Evolutionary conservation across 2,113 vertebrate genomes (phyloP).

Genomic region (Rostratula benghalensis): DNA sequence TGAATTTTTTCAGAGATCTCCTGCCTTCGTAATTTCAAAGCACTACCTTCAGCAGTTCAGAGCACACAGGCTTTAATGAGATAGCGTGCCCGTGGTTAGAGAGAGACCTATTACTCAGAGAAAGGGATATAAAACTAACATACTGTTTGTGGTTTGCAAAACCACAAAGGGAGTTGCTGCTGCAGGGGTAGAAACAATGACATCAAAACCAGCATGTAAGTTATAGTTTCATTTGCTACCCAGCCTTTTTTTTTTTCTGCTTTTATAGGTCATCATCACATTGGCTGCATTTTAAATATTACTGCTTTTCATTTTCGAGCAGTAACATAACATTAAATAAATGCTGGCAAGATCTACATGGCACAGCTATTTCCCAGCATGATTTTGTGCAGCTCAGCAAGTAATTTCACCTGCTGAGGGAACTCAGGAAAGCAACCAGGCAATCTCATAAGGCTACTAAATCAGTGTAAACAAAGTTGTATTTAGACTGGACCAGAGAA

Average conservation of each 20-base stretch:
- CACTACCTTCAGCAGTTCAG: neutral
- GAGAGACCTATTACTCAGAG: neutral
- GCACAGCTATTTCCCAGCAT: slow-evolving; percentile 25
- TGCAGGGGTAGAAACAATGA: neutral
- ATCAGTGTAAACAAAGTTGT: slow-evolving; percentile 33
- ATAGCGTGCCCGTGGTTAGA: neutral
- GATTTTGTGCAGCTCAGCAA: slow-evolving; percentile 27
- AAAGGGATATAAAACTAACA: neutral
- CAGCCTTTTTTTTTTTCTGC: slow-evolving; percentile 25
- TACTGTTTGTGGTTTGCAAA: neutral
- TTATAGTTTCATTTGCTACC: slow-evolving; percentile 27
- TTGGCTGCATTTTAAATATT: slow-evolving; percentile 33
- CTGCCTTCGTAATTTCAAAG: neutral
- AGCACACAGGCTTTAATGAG: neutral
- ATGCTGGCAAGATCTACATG: neutral
- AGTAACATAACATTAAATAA: slow-evolving; percentile 53
- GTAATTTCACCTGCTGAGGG: slow-evolving; percentile 39
- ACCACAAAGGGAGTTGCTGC: neutral
- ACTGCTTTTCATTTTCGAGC: slow-evolving; percentile 24
- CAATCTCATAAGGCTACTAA: slow-evolving; percentile 26
- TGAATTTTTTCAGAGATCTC: neutral
- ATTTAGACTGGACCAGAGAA: slow-evolving; percentile 26
- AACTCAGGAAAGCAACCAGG: slow-evolving; percentile 28
- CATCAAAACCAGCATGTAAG: neutral
- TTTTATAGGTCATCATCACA: slow-evolving; percentile 42